Base-by-base conservation (phyloP, 2,888 invertebrate genomes). In the Altica lythri region DNA sequence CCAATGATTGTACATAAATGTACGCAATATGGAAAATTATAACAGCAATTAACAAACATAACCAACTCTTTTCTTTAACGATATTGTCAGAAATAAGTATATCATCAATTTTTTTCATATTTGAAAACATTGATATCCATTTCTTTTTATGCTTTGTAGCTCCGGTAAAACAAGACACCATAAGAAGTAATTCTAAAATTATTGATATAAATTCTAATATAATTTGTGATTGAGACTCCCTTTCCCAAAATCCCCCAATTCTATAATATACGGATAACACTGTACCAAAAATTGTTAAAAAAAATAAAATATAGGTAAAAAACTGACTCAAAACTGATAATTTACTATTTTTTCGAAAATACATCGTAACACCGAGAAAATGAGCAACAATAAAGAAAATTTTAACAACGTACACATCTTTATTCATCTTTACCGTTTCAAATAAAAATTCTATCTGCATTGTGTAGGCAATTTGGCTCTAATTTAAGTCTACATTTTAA, bases 171-270 rank as follows among this genome's bases (percentile, higher is more conserved):
- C 27, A 48, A 17, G 44, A 29, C 17, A 60, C 6, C 55, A 60
- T 51, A n/a, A 57, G 53, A 4, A 44, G 25, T 2, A 57, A 4
- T 17, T 60, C 57, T 1, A 53, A 43, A 4, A 53, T 5, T 8
- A 47, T 43, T 35, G 55, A 55, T 5, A 40, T 27, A 10, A 30
- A 27, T 47, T 60, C 57, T n/a, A 55, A 32, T 27, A 48, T 53
- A 8, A 49, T 37, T 45, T 53, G 50, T 1, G 44, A 54, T 14
- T 49, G 2, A 9, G 43, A 32, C 38, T 12, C 34, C 2, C 10
- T 5, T 9, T 8, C 32, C 54, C 55, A 38, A 44, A 22, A 48
- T 19, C 38, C 56, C 42, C 42, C 2, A n/a, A 16, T 42, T 46
- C 59, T 51, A 17, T 27, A 54, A 9, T 45, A 16, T 8, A 56